phyloP scores from a whole-genome alignment of 2,888 invertebrate genomes.

The Noctua fimbriata region DNA sequence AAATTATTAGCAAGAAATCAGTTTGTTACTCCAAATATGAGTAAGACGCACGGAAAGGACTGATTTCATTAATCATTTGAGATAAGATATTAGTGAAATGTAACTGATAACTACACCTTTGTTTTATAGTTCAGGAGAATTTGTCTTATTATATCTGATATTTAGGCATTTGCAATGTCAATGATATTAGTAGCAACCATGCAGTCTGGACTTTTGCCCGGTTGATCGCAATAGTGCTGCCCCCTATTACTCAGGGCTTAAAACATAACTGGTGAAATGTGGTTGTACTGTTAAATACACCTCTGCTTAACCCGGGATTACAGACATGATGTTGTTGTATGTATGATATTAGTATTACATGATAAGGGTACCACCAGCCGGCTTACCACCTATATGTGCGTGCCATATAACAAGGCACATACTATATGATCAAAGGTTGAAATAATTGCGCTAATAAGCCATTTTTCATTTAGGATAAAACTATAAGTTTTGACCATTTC shows the following conservation, averaged over 20 bases:
- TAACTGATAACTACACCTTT: slow-evolving; percentile 27
- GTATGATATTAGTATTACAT: not conserved
- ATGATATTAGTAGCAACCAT: not conserved
- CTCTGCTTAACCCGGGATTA: not conserved
- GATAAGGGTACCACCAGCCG: not conserved
- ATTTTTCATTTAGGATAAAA: not conserved
- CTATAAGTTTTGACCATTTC: not conserved
- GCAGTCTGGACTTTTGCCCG: not conserved
- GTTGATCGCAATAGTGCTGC: not conserved
- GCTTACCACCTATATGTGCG: too few relatives aligned
- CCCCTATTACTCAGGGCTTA: not conserved
- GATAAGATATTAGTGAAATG: slow-evolving; percentile 38
- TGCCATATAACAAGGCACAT: too few relatives aligned
- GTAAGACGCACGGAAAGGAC: slow-evolving; percentile 16
- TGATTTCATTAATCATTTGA: slow-evolving; percentile 19
- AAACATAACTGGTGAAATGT: not conserved
- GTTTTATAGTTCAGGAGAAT: not conserved
- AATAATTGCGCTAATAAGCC: not conserved
- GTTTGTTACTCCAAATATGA: not conserved
- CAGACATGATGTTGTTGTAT: not conserved
- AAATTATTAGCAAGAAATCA: not conserved
- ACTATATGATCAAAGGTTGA: not conserved
- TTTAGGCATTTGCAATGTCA: not conserved
- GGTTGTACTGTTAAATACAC: not conserved
- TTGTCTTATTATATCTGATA: not conserved